Evolutionary conservation across 2,888 invertebrate species (phyloP), one percentile per base, ranked within the genome.

Genomic region (Marasmarcha lunaedactyla): DNA sequence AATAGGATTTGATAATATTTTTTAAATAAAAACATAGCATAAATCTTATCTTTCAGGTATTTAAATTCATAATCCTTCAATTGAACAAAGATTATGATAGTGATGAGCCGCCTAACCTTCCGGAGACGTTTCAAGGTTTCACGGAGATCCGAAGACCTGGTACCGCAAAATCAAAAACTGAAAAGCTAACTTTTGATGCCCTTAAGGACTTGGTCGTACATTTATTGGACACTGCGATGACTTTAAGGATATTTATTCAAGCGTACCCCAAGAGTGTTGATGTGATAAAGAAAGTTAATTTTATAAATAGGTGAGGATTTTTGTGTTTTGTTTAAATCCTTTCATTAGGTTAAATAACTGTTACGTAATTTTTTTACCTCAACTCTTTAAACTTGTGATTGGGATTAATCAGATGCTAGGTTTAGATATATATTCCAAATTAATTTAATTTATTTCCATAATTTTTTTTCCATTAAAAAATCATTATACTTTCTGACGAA

Each of bases 141-240:
- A 49, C 67, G 1, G 78, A 81, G 40, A 76, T 84, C 43, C 55
- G 61, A 33, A 50, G 83, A 38, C 71, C 73, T 1, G 45, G 67
- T 12, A 51, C 54, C 40, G 12, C 34, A 34, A 55, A 43, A 10
- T 69, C 68, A 45, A 44, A 37, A 1, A 56, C 52, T 0, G 73
- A 74, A 12, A 64, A 69, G 41, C 57, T 87, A 34, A 79, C 78
- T 0, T 63, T 85, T 25, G 62, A 68, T 1, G 63, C 76, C 0
- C 69, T 91, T n/a, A 85, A 85, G 46, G 93, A 93, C 58, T 60
- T 92, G 25, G 79, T 90, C 1, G 59, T 89, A 33, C 90, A 90
- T 52, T 61, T 91, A 27, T 58, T 91, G 40, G 94, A 94, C 57
- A 88, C 88, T 10, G 85, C 89, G 0, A 86, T 88, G 54, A 91